Evolutionary conservation across 37 sponge, comb jelly and placozoan species (phyloP), one percentile per base, ranked within the genome.

Genomic region (Beroe ovata): DNA sequence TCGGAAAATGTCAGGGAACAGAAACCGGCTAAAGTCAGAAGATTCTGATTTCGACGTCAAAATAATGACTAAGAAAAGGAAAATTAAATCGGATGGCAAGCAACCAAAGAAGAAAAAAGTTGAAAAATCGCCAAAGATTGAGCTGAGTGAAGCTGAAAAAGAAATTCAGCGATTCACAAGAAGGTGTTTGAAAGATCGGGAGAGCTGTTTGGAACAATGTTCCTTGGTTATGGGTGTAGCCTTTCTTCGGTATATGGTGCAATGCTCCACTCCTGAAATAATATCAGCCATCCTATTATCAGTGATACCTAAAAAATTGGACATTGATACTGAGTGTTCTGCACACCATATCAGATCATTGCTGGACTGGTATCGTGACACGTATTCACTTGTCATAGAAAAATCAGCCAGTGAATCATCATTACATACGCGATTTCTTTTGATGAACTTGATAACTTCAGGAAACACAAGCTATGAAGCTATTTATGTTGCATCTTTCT

Each of bases 141-240:
- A 77, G 22, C 47, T 77, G 42, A 40, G 54, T 41, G 84, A 77
- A n/a, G 54, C 1, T 19, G 84, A 77, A 42, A 77, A 77, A 42
- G 84, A 77, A 77, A 42, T 77, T 19, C 26, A 35, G 22, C 26
- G 84, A n/a, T 77, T 77, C 28, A 77, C 84, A 25, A 77, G 41
- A 20, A 39, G 84, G 25, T 77, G 84, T 77, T 4, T 77, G 4
- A 77, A 77, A 23, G 84, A 77, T 23, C 26, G 84, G 41, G 84
- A 77, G 39, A 36, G 39, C 19, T 77, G 84, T 25, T 42, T 77
- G 6, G 84, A 77, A 25, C 84, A 77, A 25, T 77, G 84, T 41
- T 14, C 84, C 8, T 54, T 77, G 26, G 54, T 42, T 26, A 30
- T 77, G 19, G 84, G 84, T 77, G 54, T 77, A 3, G 84, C 84